Evolutionary conservation across 2,113 vertebrate genomes (phyloP), one percentile per base, ranked within the genome.

Genomic region (Osmerus mordax): DNA sequence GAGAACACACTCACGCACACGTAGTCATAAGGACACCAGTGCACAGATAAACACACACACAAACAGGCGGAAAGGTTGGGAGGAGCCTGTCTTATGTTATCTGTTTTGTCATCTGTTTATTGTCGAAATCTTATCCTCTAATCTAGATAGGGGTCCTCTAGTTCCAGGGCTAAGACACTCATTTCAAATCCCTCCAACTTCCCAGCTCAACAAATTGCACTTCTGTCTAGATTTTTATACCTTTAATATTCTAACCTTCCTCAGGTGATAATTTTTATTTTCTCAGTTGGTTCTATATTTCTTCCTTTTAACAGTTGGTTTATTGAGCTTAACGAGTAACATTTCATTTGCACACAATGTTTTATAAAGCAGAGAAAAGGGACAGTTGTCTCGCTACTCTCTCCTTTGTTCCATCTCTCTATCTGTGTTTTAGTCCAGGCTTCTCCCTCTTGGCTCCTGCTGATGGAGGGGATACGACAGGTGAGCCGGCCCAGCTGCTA

Each of bases 381-480:
- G 7, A 5, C 41, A 12, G 41, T 9, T 2, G 41, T 25, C 25
- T 25, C 25, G 14, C 58, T 51, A 19, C 36, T 15, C 14, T 29
- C 74, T 86, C 85, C 86, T 84, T 88, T 89, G 84, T 90, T 87
- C 82, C 0, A 5, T 73, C 69, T 65, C 73, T 71, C 69, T 80
- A 76, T 77, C 80, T 83, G 78, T 83, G 75, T 73, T 78, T 73
- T 71, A 62, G 75, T 16, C 52, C 18, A 62, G 52, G 69, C 74
- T 68, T 75, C 76, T 78, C 53, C 72, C 78, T 32, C 54, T 70
- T 13, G 23, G 19, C 41, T 74, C 64, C 81, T 83, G 90, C 85
- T 90, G 91, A 91, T 86, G 76, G 91, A 92, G 80, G 82, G 91
- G 90, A 90, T 85, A 87, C 86, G 87, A 90, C 90, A 91, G 89